phyloP scores from a whole-genome alignment of 37 sponge, comb jelly and placozoan species.

The Cliona cf. orientalis region DNA sequence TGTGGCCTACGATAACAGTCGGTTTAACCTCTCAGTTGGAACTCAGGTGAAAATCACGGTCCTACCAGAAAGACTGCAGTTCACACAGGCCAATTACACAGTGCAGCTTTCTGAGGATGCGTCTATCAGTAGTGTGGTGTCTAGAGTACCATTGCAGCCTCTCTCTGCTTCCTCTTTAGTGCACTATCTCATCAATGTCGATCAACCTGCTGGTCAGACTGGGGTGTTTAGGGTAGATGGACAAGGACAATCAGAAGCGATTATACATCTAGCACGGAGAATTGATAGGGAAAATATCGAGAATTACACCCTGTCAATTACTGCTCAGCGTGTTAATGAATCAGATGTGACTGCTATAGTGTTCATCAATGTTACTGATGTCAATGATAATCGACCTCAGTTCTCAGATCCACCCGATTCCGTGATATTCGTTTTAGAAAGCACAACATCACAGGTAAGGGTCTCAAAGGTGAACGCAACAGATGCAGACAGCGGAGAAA shows the following conservation, averaged over 20 bases:
- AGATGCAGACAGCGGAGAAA: slow-evolving; percentile 33
- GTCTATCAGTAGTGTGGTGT: neutral
- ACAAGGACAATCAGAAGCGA: neutral
- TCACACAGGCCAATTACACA: slow-evolving; percentile 19
- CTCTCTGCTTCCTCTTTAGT: slow-evolving; percentile 26
- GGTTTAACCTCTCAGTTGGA: slow-evolving; percentile 5
- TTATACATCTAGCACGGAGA: neutral
- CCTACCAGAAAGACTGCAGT: slow-evolving; percentile 5
- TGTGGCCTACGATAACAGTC: slow-evolving; percentile 6
- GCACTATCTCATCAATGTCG: neutral
- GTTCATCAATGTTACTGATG: slow-evolving; percentile 10
- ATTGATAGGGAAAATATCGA: slow-evolving; percentile 14
- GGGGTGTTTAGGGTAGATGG: neutral
- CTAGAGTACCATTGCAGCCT: neutral
- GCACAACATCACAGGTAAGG: neutral
- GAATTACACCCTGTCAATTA: neutral
- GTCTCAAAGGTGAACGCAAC: slow-evolving; percentile 17
- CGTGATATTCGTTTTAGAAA: neutral
- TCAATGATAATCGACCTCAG: slow-evolving; percentile 26
- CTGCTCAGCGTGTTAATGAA: neutral
- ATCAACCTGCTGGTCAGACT: neutral
- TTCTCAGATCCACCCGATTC: neutral
- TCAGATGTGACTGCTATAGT: neutral
- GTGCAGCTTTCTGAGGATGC: neutral
- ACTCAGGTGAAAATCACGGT: neutral